These are phyloP conservation scores for Terrapene triunguis DNA, from an alignment of 2,113 vertebrate species.

Conservation along the genomic window DNA sequence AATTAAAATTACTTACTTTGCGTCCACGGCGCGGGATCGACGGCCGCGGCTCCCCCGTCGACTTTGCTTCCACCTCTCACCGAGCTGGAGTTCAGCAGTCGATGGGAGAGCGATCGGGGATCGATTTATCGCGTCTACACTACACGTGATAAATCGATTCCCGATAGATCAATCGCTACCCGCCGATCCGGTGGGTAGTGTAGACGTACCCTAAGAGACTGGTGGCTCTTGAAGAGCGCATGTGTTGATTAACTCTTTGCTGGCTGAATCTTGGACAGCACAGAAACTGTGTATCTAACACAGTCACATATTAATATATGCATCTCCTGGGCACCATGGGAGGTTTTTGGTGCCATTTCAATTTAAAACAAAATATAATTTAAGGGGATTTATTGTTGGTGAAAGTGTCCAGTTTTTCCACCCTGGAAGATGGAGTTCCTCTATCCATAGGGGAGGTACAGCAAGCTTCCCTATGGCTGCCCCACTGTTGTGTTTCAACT, in stretches of 20 bases:
- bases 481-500: accelerated
- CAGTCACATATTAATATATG: accelerated
- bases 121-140: too few species aligned
- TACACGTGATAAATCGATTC: too few species aligned
- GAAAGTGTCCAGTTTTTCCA: background rate
- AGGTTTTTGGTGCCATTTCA: background rate
- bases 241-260: background rate
- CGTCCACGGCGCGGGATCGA: too few species aligned
- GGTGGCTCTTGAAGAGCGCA: background rate
- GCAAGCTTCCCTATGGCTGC: background rate
- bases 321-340: background rate
- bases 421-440: background rate
- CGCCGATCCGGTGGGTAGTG: too few species aligned
- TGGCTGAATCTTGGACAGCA: background rate
- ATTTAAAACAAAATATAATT: accelerated
- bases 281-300: background rate
- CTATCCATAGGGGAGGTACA: background rate
- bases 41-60: too few species aligned
- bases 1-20: too few species aligned
- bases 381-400: background rate
- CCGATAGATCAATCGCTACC: too few species aligned
- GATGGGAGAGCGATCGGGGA: too few species aligned
- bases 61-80: too few species aligned
- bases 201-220: background rate
- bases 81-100: too few species aligned